Evolutionary conservation across 1,140 invertebrate species (phyloP).

Genomic region (Pararge aegeria): DNA sequence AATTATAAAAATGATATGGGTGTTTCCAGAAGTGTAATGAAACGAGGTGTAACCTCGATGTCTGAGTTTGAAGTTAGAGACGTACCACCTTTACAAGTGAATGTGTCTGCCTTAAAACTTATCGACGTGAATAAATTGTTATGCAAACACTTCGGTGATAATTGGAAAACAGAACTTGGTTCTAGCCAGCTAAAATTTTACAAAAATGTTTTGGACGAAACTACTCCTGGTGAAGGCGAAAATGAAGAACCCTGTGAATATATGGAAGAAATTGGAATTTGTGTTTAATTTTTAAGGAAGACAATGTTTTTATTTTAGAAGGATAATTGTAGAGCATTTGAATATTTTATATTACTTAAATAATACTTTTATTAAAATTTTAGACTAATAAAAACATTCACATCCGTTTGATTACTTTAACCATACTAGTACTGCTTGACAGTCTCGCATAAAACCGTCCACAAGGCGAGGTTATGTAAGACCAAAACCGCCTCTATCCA

Average conservation of each 20-base stretch:
- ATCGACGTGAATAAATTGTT: conserved; percentile 13
- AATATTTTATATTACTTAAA: conserved; percentile 3
- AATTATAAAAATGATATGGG: too few relatives aligned
- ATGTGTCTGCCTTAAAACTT: conserved; percentile 9
- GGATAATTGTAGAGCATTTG: conserved; percentile 4
- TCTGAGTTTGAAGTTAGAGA: conserved; percentile 12
- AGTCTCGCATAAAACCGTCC: too few relatives aligned
- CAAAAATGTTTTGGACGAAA: conserved; percentile 12
- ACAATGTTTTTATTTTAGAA: conserved; percentile 9
- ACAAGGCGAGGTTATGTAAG: too few relatives aligned
- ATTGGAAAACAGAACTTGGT: conserved; percentile 11
- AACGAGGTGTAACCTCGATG: conserved; percentile 12
- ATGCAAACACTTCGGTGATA: conserved; percentile 15
- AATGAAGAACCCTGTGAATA: conserved; percentile 17
- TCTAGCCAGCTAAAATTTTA: conserved; percentile 7
- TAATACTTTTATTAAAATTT: conserved; percentile 4
- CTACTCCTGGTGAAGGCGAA: conserved; percentile 2
- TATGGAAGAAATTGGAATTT: conserved; percentile 12
- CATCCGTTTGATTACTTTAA: too few relatives aligned
- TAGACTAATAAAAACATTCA: too few relatives aligned
- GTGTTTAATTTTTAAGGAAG: conserved; percentile 8
- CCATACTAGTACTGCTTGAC: too few relatives aligned
- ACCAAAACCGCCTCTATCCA: too few relatives aligned
- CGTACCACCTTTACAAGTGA: conserved; percentile 10
- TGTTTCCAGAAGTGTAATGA: conserved; percentile 18